Base-by-base conservation (phyloP, 1,140 invertebrate genomes). In the Homalodisca vitripennis region DNA sequence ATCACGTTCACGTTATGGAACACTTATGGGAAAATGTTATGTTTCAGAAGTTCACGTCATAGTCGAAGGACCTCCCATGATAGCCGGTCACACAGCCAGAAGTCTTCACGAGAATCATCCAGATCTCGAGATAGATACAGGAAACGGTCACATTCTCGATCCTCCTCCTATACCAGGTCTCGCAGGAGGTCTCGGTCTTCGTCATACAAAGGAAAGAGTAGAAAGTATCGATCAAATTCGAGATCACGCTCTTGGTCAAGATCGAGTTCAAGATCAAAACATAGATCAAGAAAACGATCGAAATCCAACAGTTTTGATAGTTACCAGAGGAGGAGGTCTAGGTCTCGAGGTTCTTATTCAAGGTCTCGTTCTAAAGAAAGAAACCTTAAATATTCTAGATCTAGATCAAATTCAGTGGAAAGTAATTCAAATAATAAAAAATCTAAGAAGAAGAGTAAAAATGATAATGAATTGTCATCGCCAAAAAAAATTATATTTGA, bases 81-180 rank as follows among this genome's bases (percentile, higher is more conserved):
- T 17, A 47, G 41, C 27, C 17, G 63, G 17, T 46, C 63, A 34
- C 63, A 27, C 14, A 66, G 63, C 27, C 32, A 27, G 24, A 66
- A 34, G 47, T 66, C 63, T 26, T 67, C 66, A 31, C 14, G 24
- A 55, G 51, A 67, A 2, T 67, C 66, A 22, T 67, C 66, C 22
- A 17, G 47, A 12, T 53, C 47, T 3, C 26, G 66, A 57, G 47
- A 67, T 26, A 67, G 31, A 31, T 55, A 67, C 17, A 66, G n/a
- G n/a, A n/a, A 66, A 13, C 6, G 63, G 22, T 66, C 63, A 22
- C 14, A 29, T 14, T 66, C 63, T 17, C n/a, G 46, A 20, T 67
- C 66, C 46, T 55, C 47, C 1, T 55, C 47, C 55, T 20, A n/a
- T 14, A 67, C 47, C 30, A 67, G 47, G 55, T 22, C 34, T 41